Base-by-base conservation (phyloP, 2,797 vertebrate species). In the Rhabdophis nuchalis region DNA sequence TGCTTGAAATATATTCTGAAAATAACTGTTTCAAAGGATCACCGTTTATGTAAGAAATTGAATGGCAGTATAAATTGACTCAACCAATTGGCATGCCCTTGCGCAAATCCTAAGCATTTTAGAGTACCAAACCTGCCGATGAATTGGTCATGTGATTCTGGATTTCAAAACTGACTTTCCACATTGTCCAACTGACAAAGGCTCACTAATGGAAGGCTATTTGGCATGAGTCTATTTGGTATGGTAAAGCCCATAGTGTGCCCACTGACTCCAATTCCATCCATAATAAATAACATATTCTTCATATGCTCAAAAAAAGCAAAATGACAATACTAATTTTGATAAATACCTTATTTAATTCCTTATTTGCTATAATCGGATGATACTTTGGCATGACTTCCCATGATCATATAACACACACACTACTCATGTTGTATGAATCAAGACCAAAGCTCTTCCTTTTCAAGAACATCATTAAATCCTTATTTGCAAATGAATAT, bases 1-100 rank as follows among this genome's bases (percentile, higher is more conserved):
- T 92, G 46, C 6, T 2, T 68, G 36, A 91, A 93, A 91, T 89
- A 14, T 88, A 93, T 91, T 93, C 56, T 68, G 50, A 12, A 46
- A 52, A 89, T 89, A 61, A 52, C 46, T 46, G 18, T 89, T 14
- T 64, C 27, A 68, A 89, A 89, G 50, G 32, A 25, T 68, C 50
- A 20, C 18, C 29, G 4, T 61, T 52, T 52, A 18, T 29, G 12
- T n/a, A 64, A 64, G 60, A n/a, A n/a, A 64, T 29, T 64, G 12
- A 64, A n/a, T 5, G 29, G 29, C 12, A 64, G 1, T 64, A n/a
- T 64, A 27, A 64, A 64, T 64, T n/a, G 5, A 64, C 61, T n/a
- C 61, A n/a, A 64, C 5, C 29, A 64, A 64, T 14, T 64, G 61
- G 29, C 29, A n/a, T 64, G 13, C 11, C 3, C n/a, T n/a, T 64